Conservation (phyloP, 1,140 invertebrate genomes). For the Bicyclus anynana region DNA sequence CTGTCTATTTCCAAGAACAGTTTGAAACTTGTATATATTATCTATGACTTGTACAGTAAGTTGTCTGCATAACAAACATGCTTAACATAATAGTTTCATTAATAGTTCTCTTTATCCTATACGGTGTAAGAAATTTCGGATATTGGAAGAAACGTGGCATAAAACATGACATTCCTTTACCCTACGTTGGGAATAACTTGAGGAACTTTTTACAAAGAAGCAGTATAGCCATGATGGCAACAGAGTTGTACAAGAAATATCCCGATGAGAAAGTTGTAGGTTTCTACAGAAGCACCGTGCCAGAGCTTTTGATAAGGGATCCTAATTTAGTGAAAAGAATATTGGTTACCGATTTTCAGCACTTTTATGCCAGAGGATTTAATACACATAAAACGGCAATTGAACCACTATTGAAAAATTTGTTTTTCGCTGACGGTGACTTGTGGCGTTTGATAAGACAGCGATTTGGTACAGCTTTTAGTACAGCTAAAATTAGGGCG, state of each 20-base stretch:
- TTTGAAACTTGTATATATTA: too few relatives aligned
- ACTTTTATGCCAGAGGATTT: slow-evolving; percentile 74
- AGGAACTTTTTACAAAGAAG: slow-evolving; percentile 42
- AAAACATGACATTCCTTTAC: slow-evolving; percentile 45
- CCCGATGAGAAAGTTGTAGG: slow-evolving; percentile 54
- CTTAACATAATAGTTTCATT: not conserved
- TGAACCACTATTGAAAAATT: slow-evolving; percentile 74
- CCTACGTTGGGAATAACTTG: slow-evolving; percentile 46
- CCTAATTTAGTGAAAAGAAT: slow-evolving; percentile 74
- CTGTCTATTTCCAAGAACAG: not conserved
- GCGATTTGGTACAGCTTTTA: slow-evolving; percentile 81
- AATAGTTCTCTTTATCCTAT: slow-evolving; percentile 13
- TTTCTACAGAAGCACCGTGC: slow-evolving; percentile 43
- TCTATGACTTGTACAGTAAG: not conserved
- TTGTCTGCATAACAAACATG: not conserved
- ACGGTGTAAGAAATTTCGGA: slow-evolving; percentile 39
- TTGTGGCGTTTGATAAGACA: slow-evolving; percentile 79
- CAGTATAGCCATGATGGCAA: slow-evolving; percentile 47
- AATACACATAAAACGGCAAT: slow-evolving; percentile 57
- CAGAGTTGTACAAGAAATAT: slow-evolving; percentile 47
- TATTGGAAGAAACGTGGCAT: slow-evolving; percentile 50
- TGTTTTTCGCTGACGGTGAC: slow-evolving; percentile 75
- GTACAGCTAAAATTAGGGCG: slow-evolving; percentile 79
- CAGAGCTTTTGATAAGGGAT: slow-evolving; percentile 53
- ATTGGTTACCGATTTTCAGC: slow-evolving; percentile 77